Conservation (phyloP, 2,797 vertebrate species). For the Macropodus opercularis region DNA sequence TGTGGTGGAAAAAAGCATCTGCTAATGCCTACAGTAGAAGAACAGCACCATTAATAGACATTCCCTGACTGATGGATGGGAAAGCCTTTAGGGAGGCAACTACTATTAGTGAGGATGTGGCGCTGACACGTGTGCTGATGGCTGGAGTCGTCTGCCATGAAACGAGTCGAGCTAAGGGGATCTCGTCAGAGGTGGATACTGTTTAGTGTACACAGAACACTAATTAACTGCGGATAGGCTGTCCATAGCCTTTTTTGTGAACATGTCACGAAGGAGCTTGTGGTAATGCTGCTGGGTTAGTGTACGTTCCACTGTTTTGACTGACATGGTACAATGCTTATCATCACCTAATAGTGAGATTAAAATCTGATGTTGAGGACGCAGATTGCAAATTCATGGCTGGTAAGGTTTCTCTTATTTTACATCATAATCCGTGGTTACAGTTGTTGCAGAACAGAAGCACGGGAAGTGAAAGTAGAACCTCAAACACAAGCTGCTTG, state of each 20-base stretch:
- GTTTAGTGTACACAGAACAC: slow-evolving; percentile 26
- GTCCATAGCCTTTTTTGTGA: slow-evolving; percentile 13
- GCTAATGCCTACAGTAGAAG: slow-evolving; percentile 36
- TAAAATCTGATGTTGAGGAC: not conserved
- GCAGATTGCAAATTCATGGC: too few relatives aligned
- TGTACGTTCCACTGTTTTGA: not conserved
- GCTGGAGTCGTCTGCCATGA: slow-evolving; percentile 25
- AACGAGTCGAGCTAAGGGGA: slow-evolving; percentile 28
- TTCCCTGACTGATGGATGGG: slow-evolving; percentile 64
- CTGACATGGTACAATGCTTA: not conserved
- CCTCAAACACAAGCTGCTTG: not conserved
- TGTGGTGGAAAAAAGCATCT: slow-evolving; percentile 21
- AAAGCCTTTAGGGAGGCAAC: slow-evolving; percentile 46
- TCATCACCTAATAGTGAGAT: not conserved
- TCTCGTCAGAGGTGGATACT: slow-evolving; percentile 32
- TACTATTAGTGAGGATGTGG: slow-evolving; percentile 54
- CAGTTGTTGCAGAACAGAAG: not conserved
- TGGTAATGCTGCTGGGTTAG: not conserved
- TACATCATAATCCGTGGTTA: not conserved
- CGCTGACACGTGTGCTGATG: slow-evolving; percentile 39
- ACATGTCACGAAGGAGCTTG: slow-evolving; percentile 8
- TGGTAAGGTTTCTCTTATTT: too few relatives aligned
- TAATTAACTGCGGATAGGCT: slow-evolving; percentile 8
- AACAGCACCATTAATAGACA: slow-evolving; percentile 49
- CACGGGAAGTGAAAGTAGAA: not conserved